Evolutionary conservation across 2,888 invertebrate species (phyloP), one percentile per base, ranked within the genome.

Genomic region (Scaptomyza flava): DNA sequence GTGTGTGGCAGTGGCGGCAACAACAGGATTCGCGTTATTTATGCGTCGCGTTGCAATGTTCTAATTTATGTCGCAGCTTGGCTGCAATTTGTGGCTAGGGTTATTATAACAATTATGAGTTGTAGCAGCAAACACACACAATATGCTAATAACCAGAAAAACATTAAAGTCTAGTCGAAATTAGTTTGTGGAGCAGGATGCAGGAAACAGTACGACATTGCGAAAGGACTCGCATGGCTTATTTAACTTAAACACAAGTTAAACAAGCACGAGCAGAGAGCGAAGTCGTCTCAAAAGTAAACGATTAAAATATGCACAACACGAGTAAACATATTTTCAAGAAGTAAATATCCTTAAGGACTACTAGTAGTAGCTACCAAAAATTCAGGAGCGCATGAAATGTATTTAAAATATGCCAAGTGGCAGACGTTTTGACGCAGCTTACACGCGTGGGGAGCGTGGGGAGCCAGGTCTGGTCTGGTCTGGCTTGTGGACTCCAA

Each of bases 241-340:
- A 77, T 82, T 82, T 81, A 81, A 82, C 85, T 82, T 82, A 84
- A 84, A 81, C 77, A 68, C 59, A 85, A 79, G 68, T 82, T 80
- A 82, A 85, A 82, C 82, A 81, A 70, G 75, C 63, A 52, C 27
- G 47, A 64, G 64, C 30, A 60, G 20, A 47, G 73, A 85, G 80
- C 81, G 81, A 72, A 68, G 67, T 74, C 74, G 79, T 77, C 81
- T 41, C 41, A 17, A 89, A 88, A 90, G 86, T 79, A 89, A 90
- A 89, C 90, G 90, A 90, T 90, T 90, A 90, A 90, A 90, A 90
- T 90, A 90, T 90, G 90, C 90, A 90, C 90, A 90, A 90, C 90
- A 90, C 84, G 88, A 90, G 90, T 90, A 90, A 90, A 90, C 89
- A 90, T 85, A 89, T 90, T 89, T 89, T 90, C 80, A 89, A 89